phyloP scores from a whole-genome alignment of 2,888 invertebrate genomes.

The Orthosia gracilis region DNA sequence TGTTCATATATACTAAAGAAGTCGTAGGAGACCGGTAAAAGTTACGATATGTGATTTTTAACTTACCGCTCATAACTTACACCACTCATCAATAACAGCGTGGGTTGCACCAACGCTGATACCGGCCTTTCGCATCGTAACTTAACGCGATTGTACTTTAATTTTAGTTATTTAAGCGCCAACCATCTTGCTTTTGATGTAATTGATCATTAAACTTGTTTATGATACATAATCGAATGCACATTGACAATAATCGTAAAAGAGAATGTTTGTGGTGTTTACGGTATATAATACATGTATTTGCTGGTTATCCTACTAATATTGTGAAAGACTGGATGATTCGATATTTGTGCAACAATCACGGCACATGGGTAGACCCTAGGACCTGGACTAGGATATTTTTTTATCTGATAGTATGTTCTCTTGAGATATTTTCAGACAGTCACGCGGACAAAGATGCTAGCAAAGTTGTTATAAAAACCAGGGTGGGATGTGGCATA shows the following conservation, averaged over 20 bases:
- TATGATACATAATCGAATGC: slow-evolving; percentile 46
- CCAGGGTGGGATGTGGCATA: no score
- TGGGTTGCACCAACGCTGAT: slow-evolving; percentile 76
- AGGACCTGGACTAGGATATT: not conserved
- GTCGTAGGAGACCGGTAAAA: not conserved
- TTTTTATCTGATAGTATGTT: not conserved
- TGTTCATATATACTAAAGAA: no score
- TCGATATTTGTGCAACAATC: not conserved
- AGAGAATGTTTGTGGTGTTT: slow-evolving; percentile 38
- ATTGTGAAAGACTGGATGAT: not conserved
- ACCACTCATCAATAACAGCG: slow-evolving; percentile 64
- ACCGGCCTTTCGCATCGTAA: slow-evolving; percentile 75
- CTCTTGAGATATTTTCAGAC: not conserved
- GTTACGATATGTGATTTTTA: not conserved
- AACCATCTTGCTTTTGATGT: slow-evolving; percentile 61
- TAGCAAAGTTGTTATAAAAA: no score
- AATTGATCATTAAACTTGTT: slow-evolving; percentile 69
- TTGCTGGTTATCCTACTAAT: slow-evolving; percentile 9
- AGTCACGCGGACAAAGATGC: not conserved
- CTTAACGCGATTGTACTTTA: slow-evolving; percentile 75
- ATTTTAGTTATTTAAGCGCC: slow-evolving; percentile 76
- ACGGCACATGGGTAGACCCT: not conserved
- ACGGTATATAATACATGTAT: slow-evolving; percentile 36
- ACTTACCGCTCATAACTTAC: slow-evolving; percentile 15
- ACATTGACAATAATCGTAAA: slow-evolving; percentile 40